phyloP scores from a whole-genome alignment of 1,140 invertebrate genomes.

The Homalodisca vitripennis region DNA sequence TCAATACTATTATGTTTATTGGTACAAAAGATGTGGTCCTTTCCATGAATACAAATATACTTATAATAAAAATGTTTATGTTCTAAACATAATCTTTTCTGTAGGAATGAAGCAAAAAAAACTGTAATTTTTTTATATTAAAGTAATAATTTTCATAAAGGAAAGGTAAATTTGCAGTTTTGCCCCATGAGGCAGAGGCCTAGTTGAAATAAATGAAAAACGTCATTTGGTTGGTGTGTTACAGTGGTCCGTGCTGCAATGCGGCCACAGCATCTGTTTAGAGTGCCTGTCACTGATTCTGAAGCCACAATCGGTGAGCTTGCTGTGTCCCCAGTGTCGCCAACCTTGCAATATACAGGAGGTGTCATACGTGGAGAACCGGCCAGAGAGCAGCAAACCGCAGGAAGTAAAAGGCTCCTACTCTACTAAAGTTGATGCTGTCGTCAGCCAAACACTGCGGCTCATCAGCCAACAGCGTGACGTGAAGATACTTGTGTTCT shows the following conservation, averaged over 20 bases:
- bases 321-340: constrained; percentile 68
- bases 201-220: too few relatives aligned
- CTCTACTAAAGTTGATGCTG: constrained; percentile 72
- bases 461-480: constrained; percentile 56
- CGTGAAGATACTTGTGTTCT: constrained; percentile 73
- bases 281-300: constrained; percentile 55
- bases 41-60: too few relatives aligned
- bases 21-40: too few relatives aligned
- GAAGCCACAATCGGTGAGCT: constrained; percentile 26
- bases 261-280: constrained; percentile 68
- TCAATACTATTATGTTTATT: too few relatives aligned
- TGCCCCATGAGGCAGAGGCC: too few relatives aligned
- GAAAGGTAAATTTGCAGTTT: too few relatives aligned
- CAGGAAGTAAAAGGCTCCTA: constrained; percentile 57
- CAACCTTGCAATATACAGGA: constrained; percentile 52
- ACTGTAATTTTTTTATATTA: too few relatives aligned
- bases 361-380: constrained; percentile 60
- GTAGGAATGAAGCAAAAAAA: too few relatives aligned
- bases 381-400: constrained; percentile 37
- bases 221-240: too few relatives aligned
- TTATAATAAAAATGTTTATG: too few relatives aligned
- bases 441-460: constrained; percentile 59
- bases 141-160: too few relatives aligned
- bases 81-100: too few relatives aligned
- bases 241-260: constrained; percentile 65